Evolutionary conservation across 2,888 invertebrate species (phyloP), one percentile per base, ranked within the genome.

Genomic region (Apotomis capreana): DNA sequence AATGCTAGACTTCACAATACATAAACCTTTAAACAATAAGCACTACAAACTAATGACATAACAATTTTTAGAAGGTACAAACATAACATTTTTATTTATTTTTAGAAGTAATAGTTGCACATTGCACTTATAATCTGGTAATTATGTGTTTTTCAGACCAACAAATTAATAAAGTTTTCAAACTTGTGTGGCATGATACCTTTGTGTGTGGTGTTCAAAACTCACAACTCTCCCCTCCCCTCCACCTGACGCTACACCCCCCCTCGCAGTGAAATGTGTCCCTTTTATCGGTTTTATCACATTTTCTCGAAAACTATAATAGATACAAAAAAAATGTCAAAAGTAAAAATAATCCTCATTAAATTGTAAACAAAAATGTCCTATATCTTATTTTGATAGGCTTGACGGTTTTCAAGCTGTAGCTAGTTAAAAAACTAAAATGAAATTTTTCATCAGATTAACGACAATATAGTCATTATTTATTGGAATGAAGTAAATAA

Each of bases 151-250:
- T 55, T 26, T 26, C 55, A 26, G 55, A 55, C 15, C n/a, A 55
- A 26, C 13, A 26, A 49, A 49, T 49, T 49, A 49, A 49, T 49
- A 49, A 49, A 49, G 49, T 49, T 49, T 49, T 52, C 52, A 52
- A 52, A 52, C 49, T 52, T 52, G 52, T 52, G 52, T 52, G 52
- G 52, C 13, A 52, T n/a, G 52, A 52, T n/a, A 52, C 52, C 52
- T 52, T 52, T 52, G 52, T 13, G 13, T 52, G 5, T 13, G 13
- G 52, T 13, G n/a, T 52, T 52, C 13, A 52, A 52, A 52, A 52
- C 52, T 52, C 52, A 52, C 52, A 52, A 52, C 52, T 52, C 52
- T 52, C 52, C 52, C 52, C 52, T 51, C 52, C 52, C 13, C 13
- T 52, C 52, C 52, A n/a, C 52, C 13, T 52, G 52, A 49, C 49